phyloP scores from a whole-genome alignment of 2,888 invertebrate genomes.

The Eupelmus urozonus region DNA sequence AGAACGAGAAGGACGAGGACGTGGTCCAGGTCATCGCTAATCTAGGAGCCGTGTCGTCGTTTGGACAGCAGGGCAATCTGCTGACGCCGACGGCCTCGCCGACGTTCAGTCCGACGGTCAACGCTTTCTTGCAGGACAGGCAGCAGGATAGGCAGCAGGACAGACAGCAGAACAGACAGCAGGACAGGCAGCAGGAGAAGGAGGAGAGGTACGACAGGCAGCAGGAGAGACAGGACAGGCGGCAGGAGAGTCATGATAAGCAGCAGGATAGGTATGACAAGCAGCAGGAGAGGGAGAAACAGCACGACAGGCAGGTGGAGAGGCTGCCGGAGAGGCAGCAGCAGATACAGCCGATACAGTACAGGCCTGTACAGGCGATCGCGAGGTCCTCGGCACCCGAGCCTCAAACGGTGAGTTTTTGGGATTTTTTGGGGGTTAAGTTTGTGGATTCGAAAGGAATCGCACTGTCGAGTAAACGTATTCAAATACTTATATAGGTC shows the following conservation, averaged over 20 bases:
- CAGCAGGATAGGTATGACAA: constrained; percentile 11
- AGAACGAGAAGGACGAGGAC: constrained; percentile 66
- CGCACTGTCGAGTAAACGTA: too few relatives aligned
- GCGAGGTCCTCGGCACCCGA: constrained; percentile 31
- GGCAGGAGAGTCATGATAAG: constrained; percentile 25
- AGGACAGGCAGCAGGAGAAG: constrained; percentile 23
- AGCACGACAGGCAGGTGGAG: constrained; percentile 31
- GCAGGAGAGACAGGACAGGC: constrained; percentile 21
- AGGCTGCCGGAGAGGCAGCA: constrained; percentile 34
- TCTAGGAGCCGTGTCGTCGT: constrained; percentile 61
- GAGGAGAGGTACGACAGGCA: constrained; percentile 37
- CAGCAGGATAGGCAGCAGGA: constrained; percentile 31
- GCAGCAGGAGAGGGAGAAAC: constrained; percentile 41
- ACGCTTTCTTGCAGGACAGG: constrained; percentile 60
- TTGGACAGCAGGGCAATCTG: constrained; percentile 50
- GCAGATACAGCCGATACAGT: constrained; percentile 38
- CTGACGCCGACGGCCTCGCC: constrained; percentile 53
- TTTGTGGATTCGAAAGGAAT: too few relatives aligned
- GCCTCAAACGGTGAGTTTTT: constrained; percentile 14
- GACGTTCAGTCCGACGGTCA: constrained; percentile 57
- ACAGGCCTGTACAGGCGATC: constrained; percentile 31
- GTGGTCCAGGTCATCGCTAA: constrained; percentile 63
- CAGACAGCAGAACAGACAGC: constrained; percentile 31
- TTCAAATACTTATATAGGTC: too few relatives aligned
- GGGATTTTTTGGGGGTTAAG: too few relatives aligned